Conservation (phyloP, 2,113 vertebrate genomes). For the Microcebus lehilahytsara region DNA sequence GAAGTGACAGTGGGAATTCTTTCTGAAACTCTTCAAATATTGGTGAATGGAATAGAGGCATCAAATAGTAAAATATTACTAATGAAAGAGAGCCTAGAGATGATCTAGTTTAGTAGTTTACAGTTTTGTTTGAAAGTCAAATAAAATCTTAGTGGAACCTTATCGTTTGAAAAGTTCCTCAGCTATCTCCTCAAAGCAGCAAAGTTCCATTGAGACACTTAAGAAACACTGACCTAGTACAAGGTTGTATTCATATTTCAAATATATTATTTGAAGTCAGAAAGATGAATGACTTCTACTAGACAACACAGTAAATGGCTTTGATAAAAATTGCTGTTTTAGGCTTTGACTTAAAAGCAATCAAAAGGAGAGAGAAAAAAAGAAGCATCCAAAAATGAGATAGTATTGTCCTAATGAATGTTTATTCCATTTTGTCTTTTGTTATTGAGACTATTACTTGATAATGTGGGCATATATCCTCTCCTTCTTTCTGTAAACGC, state of each 20-base stretch:
- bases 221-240: background rate
- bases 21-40: slow-evolving; percentile 1
- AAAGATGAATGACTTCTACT: background rate
- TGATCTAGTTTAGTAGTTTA: background rate
- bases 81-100: background rate
- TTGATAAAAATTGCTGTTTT: slow-evolving; percentile 23
- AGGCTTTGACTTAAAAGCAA: background rate
- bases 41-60: background rate
- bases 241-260: background rate
- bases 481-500: background rate
- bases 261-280: background rate
- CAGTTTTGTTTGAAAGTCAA: background rate
- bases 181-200: slow-evolving; percentile 9
- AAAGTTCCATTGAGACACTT: background rate
- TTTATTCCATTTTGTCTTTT: background rate
- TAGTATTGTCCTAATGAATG: background rate
- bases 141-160: slow-evolving; percentile 20
- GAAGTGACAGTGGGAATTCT: background rate
- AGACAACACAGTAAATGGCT: background rate
- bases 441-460: background rate
- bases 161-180: background rate
- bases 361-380: background rate
- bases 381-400: background rate
- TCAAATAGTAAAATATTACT: background rate
- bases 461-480: background rate